Evolutionary conservation across 37 sponge, comb jelly and placozoan species (phyloP), one percentile per base, ranked within the genome.

Genomic region (Hormiphora californensis): DNA sequence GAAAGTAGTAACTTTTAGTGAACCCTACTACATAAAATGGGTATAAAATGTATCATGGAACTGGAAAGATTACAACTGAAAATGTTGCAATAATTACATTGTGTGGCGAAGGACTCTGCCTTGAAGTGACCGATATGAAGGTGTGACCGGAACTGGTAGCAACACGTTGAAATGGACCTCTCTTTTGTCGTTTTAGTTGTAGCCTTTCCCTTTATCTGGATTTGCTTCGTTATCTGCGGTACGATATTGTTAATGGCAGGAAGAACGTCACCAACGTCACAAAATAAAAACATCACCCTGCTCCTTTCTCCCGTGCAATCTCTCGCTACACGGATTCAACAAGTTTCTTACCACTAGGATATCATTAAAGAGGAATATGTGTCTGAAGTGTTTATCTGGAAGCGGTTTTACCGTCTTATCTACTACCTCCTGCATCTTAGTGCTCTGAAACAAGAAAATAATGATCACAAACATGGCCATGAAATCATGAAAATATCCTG

Each of bases 301-400:
- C 11, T n/a, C n/a, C n/a, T n/a, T n/a, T n/a, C n/a, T n/a, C n/a
- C n/a, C n/a, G n/a, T n/a, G n/a, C n/a, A n/a, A n/a, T n/a, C n/a
- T n/a, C n/a, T n/a, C n/a, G 12, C 8, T 46, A 46, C 51, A 57
- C n/a, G 7, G 7, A 57, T 57, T 19, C 4, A 57, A 30, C 7
- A 12, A 57, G 23, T 28, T 57, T 19, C 1, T 4, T 65, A 65
- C 67, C 67, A 65, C 30, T 34, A 65, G 67, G 21, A 65, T 7
- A 33, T 65, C 67, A 39, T 65, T 65, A 17, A 65, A 65, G 28
- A 65, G 67, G 67, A 65, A 65, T 1, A 65, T 38, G 35, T 65
- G 67, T 65, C 67, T 3, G 17, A 65, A 9, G 28, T 65, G 67
- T 33, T 65, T 65, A 33, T 65, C 67, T 4, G 37, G 7, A 4